Evolutionary conservation across 37 sponge, comb jelly and placozoan genomes (phyloP).

Genomic region (Agelas oroides): DNA sequence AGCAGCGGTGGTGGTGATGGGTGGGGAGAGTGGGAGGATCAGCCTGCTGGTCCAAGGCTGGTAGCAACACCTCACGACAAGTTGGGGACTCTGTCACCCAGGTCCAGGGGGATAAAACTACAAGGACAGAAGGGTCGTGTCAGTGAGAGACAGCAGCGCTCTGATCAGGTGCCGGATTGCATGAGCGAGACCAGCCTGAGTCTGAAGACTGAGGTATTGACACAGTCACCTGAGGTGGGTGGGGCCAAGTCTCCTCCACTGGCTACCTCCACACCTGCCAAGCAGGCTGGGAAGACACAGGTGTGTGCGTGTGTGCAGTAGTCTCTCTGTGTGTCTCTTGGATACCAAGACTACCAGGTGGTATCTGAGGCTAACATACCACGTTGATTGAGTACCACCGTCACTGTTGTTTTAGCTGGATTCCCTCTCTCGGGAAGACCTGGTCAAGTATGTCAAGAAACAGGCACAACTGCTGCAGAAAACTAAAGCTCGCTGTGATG

Average conservation of each 20-base stretch:
- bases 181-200: too few species aligned
- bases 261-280: conserved; percentile 49
- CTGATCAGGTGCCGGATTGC: too few species aligned
- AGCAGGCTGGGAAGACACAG: conserved; percentile 21
- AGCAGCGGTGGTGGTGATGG: not conserved
- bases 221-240: too few species aligned
- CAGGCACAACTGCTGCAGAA: conserved; percentile 80
- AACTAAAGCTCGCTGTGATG: conserved; percentile 63
- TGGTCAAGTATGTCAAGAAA: conserved; percentile 83
- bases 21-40: conserved; percentile 32
- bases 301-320: not conserved
- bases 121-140: too few species aligned
- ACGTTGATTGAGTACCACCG: not conserved
- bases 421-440: conserved; percentile 71
- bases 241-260: not conserved
- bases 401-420: conserved; percentile 67
- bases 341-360: too few species aligned
- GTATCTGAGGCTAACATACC: too few species aligned
- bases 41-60: not conserved
- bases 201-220: too few species aligned
- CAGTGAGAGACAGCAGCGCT: too few species aligned
- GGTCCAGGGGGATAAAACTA: not conserved
- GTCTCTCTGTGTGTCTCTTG: too few species aligned
- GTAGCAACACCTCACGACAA: not conserved
- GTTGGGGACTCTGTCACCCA: not conserved